Evolutionary conservation across 2,888 invertebrate genomes (phyloP).

Genomic region (Nemapogon koenigi): DNA sequence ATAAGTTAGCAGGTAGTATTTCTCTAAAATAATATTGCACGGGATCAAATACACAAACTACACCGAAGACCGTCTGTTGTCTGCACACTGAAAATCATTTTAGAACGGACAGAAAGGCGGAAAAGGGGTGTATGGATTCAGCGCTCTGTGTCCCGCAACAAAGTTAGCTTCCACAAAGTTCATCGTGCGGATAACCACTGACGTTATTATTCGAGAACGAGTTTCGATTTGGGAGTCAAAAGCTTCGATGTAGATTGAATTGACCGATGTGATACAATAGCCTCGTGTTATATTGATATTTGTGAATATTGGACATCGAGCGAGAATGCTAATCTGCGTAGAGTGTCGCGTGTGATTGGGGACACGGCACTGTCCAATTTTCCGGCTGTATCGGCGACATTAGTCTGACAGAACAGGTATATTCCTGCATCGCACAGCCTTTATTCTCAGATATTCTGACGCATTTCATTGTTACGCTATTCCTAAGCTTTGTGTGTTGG

Average conservation of each 20-base stretch:
- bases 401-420: slow-evolving; percentile 38
- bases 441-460: too few species aligned
- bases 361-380: slow-evolving; percentile 54
- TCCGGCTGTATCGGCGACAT: slow-evolving; percentile 41
- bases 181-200: too few species aligned
- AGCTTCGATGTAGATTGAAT: slow-evolving; percentile 39
- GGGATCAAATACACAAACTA: background rate
- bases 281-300: slow-evolving; percentile 24
- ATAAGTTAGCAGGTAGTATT: too few species aligned
- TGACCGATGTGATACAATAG: slow-evolving; percentile 15
- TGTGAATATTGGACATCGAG: slow-evolving; percentile 35
- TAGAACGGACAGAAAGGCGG: slow-evolving; percentile 37
- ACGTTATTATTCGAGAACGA: slow-evolving; percentile 3
- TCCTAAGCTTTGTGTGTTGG: too few species aligned
- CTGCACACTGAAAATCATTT: slow-evolving; percentile 25
- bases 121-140: slow-evolving; percentile 37
- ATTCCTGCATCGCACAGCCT: too few species aligned
- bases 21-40: too few species aligned
- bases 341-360: slow-evolving; percentile 62
- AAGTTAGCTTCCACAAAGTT: too few species aligned
- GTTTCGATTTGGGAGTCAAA: slow-evolving; percentile 23
- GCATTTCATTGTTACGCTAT: too few species aligned
- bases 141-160: background rate
- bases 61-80: slow-evolving; percentile 2
- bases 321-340: slow-evolving; percentile 58